These are phyloP conservation scores for Bombus ignitus DNA, from an alignment of 1,140 invertebrate species.

Conservation along the genomic window DNA sequence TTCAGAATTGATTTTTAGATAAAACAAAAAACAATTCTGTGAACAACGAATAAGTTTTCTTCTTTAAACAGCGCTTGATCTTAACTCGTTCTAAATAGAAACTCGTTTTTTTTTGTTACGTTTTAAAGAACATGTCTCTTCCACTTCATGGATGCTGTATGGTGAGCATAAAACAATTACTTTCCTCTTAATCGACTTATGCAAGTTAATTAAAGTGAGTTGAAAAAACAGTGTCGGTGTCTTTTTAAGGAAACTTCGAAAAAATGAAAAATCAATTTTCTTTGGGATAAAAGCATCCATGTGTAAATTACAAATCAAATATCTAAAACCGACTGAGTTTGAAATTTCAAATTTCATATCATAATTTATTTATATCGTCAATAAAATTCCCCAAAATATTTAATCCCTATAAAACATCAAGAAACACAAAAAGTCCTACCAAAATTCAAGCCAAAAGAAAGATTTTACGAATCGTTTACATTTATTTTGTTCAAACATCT, in stretches of 20 bases:
- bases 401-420: too few species aligned
- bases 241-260: not conserved
- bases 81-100: constrained; percentile 38
- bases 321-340: not conserved
- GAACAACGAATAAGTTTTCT: not conserved
- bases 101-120: constrained; percentile 42
- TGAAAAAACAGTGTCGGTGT: too few species aligned
- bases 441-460: not conserved
- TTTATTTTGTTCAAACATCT: not conserved
- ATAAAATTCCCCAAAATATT: too few species aligned
- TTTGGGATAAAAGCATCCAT: constrained; percentile 11
- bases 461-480: not conserved
- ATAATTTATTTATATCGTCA: not conserved
- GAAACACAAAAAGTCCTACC: not conserved
- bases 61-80: not conserved
- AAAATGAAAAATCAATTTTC: too few species aligned
- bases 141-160: constrained; percentile 43
- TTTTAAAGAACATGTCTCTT: constrained; percentile 54
- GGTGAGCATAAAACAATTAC: constrained; percentile 51
- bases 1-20: constrained; percentile 9
- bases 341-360: not conserved
- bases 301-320: not conserved
- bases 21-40: not conserved
- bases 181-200: constrained; percentile 25
- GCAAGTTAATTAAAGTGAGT: not conserved